phyloP scores from a whole-genome alignment of 2,797 vertebrate species.

The Melanogrammus aeglefinus region DNA sequence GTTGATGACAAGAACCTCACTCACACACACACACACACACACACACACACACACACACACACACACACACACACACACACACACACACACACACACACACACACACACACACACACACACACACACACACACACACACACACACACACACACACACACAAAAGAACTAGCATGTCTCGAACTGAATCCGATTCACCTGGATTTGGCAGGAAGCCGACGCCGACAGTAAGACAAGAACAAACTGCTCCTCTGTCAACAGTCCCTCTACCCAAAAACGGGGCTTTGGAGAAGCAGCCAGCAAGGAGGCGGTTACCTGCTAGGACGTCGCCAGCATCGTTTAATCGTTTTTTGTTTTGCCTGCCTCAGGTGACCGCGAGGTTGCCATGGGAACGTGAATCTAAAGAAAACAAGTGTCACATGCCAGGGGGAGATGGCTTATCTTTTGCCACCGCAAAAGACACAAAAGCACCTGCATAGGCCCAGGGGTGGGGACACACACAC shows the following conservation, averaged over 20 bases:
- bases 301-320: background rate
- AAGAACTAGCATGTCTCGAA: no score
- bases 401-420: background rate
- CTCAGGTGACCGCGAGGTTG: background rate
- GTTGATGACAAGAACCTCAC: background rate
- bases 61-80: no score
- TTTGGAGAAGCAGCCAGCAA: no score
- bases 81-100: no score
- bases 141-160: no score
- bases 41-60: no score
- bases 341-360: background rate
- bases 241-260: background rate
- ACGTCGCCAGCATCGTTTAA: background rate
- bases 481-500: background rate
- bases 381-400: background rate
- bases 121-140: no score
- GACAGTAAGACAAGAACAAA: background rate
- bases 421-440: background rate
- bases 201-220: no score
- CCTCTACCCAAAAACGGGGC: background rate
- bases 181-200: no score
- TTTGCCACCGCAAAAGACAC: conserved; percentile 6
- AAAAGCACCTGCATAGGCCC: background rate
- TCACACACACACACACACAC: no score
- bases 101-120: no score